A percentile compares a stretch with the other conserved stretches of the same genome.
phyloP scores from a whole-genome alignment of 2,113 vertebrate genomes.

The Sinocyclocheilus maitianheensis region DNA sequence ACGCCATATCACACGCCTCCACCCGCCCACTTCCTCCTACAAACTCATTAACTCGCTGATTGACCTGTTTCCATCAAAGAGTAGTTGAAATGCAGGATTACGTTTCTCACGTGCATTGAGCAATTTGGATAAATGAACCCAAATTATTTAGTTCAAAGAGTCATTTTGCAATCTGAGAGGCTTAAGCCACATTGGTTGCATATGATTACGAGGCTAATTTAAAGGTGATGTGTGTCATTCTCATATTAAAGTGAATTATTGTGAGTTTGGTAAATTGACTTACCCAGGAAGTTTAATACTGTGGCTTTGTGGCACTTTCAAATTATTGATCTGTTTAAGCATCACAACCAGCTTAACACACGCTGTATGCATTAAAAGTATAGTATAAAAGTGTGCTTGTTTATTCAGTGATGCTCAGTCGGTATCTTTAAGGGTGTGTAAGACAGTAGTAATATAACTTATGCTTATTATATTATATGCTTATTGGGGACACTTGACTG shows the following conservation, averaged over 20 bases:
- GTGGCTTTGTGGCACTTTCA: neutral
- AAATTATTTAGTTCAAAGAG: neutral
- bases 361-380: neutral
- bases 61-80: constrained; percentile 32
- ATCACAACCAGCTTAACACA: neutral
- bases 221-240: neutral
- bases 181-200: neutral
- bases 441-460: neutral
- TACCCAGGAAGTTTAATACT: neutral
- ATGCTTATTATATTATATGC: too few species aligned
- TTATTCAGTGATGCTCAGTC: neutral
- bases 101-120: neutral
- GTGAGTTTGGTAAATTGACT: neutral
- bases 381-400: too few species aligned
- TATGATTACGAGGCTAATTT: neutral
- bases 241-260: neutral
- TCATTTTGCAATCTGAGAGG: neutral
- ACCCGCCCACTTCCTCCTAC: neutral
- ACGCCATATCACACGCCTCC: constrained; percentile 26
- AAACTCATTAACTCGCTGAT: constrained; percentile 20
- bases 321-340: neutral
- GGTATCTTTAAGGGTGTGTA: neutral
- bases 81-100: neutral
- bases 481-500: too few species aligned
- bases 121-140: constrained; percentile 7